Base-by-base conservation (phyloP, 2,888 invertebrate species). In the Drosophila kanekoi region DNA sequence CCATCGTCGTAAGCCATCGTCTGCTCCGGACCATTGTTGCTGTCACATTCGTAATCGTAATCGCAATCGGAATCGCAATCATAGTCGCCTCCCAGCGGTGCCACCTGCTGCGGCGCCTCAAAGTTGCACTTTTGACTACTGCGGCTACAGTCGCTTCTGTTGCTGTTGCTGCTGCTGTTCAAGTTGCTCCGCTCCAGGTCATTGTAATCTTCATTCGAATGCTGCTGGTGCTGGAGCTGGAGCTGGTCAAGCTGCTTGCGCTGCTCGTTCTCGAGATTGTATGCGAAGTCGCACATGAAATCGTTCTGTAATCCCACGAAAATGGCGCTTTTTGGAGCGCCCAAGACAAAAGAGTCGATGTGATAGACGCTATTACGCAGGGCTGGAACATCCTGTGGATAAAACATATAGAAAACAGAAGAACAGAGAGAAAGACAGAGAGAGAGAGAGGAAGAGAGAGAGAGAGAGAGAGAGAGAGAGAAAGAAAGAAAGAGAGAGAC, bases 251-350 rank as follows among this genome's bases (percentile, higher is more conserved):
- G 40, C 16, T 20, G 52, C 45, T 49, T 63, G 41, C 23, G 53
- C 32, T 60, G 41, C 18, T 72, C 70, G 33, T 71, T 69, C 59
- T 80, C 79, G 16, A 77, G 72, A 71, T 78, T 84, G 74, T 87
- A 89, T 40, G 76, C 72, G 66, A 89, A 90, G 58, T 84, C 84
- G 74, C 89, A 88, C 57, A 87, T 76, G 73, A 87, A 90, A 86
- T 91, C 91, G 75, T 91, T 91, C 61, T 90, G 91, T 72, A 92
- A 87, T 84, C 91, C 92, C 77, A 92, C 91, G 81, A 90, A 91
- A 77, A 92, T 89, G 38, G 92, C 91, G 62, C 91, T 87, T 80
- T 91, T 92, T 13, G 91, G 91, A 61, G 90, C 91, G 49, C 89
- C 91, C 84, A 90, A 78, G 41, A 92, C 83, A 77, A 91, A 92